A percentile compares a stretch with the other conserved stretches of the same genome.
Evolutionary conservation across 2,113 vertebrate species (phyloP).

Genomic region (Cynoglossus semilaevis): DNA sequence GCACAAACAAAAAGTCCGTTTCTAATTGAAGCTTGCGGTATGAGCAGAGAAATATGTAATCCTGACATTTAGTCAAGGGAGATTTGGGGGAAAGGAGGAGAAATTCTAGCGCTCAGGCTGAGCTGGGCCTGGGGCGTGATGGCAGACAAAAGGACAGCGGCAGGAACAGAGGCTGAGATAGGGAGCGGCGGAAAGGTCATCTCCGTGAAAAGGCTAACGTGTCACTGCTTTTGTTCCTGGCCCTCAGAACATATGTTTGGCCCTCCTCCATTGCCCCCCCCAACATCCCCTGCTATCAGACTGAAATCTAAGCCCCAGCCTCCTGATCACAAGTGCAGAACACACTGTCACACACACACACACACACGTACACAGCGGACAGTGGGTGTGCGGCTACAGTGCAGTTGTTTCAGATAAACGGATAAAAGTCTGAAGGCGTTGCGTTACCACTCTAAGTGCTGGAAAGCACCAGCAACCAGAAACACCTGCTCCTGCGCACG

Average conservation of each 20-base stretch:
- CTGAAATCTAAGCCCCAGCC: conserved; percentile 74
- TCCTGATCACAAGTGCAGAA: conserved; percentile 51
- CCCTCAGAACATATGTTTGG: conserved; percentile 79
- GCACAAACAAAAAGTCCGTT: conserved; percentile 47
- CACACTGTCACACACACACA: conserved; percentile 32
- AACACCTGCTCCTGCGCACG: conserved; percentile 54
- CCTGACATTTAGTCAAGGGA: conserved; percentile 98
- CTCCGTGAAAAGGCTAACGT: conserved; percentile 85
- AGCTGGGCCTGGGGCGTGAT: conserved; percentile 77
- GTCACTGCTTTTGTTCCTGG: conserved; percentile 80
- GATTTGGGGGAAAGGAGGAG: conserved; percentile 90
- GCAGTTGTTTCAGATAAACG: conserved; percentile 68
- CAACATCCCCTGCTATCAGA: conserved; percentile 68
- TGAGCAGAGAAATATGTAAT: conserved; percentile 87
- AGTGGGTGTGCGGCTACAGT: conserved; percentile 62
- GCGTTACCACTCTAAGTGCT: conserved; percentile 58
- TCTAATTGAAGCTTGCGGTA: conserved; percentile 95
- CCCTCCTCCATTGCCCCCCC: conserved; percentile 62
- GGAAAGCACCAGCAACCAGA: conserved; percentile 43
- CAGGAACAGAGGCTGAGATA: conserved; percentile 68
- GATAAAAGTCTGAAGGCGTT: conserved; percentile 61
- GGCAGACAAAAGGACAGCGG: conserved; percentile 91
- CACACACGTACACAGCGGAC: conserved; percentile 33
- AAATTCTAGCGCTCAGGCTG: conserved; percentile 87
- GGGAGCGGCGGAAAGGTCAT: conserved; percentile 86